These are phyloP conservation scores for Catocala fraxini DNA, from an alignment of 2,888 invertebrate species.

Conservation along the genomic window DNA sequence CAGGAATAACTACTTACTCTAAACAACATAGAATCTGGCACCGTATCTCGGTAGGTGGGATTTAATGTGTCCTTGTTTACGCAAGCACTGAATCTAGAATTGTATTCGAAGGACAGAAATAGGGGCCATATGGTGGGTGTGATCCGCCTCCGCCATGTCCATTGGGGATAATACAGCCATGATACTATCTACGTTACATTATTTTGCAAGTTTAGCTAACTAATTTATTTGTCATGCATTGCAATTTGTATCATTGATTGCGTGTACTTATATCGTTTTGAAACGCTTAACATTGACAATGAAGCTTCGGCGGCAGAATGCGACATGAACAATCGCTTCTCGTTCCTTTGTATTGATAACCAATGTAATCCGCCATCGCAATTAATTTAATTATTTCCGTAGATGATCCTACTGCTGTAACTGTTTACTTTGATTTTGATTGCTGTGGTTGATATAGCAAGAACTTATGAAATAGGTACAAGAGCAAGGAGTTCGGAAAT, in stretches of 20 bases:
- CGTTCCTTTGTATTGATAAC: conserved; percentile 27
- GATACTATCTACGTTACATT: no score
- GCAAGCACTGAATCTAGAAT: no score
- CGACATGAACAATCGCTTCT: conserved; percentile 28
- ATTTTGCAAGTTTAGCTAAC: neutral
- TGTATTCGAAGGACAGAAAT: no score
- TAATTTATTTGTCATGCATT: neutral
- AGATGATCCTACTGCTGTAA: neutral
- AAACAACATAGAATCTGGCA: no score
- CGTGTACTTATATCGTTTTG: conserved; percentile 7
- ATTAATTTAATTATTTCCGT: conserved; percentile 36
- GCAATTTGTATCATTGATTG: conserved; percentile 1
- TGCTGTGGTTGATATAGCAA: neutral
- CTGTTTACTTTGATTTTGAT: neutral
- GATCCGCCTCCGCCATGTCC: no score
- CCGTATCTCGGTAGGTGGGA: no score
- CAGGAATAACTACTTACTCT: no score
- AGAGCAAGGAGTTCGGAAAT: no score
- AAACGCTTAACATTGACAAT: conserved; percentile 35
- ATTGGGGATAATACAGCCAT: no score
- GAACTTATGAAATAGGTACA: neutral
- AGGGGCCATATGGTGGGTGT: no score
- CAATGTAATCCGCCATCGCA: conserved; percentile 25
- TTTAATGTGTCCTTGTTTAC: no score
- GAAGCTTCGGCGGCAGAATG: conserved; percentile 31